Percentiles rank a stretch among this genome's conserved stretches.
These are phyloP conservation scores for Phragmatobia fuliginosa DNA, from an alignment of 2,888 invertebrate species.

Conservation along the genomic window DNA sequence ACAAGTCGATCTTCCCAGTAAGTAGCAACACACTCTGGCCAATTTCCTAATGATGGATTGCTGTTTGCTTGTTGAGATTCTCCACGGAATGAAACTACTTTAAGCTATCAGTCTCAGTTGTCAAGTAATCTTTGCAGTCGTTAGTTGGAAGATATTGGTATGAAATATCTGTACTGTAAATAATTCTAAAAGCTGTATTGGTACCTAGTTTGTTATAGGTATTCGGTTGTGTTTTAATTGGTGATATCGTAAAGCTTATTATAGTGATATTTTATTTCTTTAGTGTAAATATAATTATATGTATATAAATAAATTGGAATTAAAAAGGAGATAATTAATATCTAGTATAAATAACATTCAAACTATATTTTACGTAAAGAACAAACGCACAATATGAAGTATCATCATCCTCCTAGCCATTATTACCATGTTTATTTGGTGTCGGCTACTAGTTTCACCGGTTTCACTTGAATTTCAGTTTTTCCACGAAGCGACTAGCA, in stretches of 20 bases:
- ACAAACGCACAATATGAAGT: too few relatives aligned
- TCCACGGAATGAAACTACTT: slow-evolving; percentile 9
- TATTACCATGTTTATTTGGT: too few relatives aligned
- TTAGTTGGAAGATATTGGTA: slow-evolving; percentile 1
- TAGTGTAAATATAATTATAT: not conserved
- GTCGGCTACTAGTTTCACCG: too few relatives aligned
- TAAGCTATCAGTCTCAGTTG: slow-evolving; percentile 14
- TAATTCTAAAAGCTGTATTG: slow-evolving; percentile 2
- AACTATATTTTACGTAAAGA: too few relatives aligned
- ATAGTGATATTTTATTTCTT: too few relatives aligned
- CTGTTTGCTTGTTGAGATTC: slow-evolving; percentile 14
- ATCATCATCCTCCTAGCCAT: too few relatives aligned
- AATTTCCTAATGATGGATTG: slow-evolving; percentile 18
- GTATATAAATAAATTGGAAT: not conserved
- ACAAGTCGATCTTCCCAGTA: slow-evolving; percentile 9
- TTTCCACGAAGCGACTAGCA: too few relatives aligned
- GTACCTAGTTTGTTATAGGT: not conserved
- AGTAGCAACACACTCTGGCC: slow-evolving; percentile 6
- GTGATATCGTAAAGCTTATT: too few relatives aligned
- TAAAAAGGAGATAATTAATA: not conserved
- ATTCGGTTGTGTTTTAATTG: not conserved
- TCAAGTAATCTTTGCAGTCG: slow-evolving; percentile 1
- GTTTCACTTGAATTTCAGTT: too few relatives aligned
- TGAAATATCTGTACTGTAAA: not conserved
- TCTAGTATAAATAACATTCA: too few relatives aligned